phyloP scores from a whole-genome alignment of 2,113 vertebrate species.

The Lota lota region DNA sequence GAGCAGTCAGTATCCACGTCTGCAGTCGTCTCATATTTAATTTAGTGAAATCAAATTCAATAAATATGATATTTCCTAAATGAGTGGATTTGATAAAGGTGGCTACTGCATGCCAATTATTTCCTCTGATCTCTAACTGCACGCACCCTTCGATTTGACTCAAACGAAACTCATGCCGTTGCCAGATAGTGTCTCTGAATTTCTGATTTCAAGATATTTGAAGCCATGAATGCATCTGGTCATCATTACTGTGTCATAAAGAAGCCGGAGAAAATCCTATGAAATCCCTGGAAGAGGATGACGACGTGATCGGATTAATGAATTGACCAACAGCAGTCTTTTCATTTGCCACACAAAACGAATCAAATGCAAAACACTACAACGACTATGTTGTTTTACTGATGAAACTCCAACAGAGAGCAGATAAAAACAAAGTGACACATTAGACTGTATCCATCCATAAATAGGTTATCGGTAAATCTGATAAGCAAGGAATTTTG shows the following conservation, averaged over 20 bases:
- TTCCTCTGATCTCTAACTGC: slow-evolving; percentile 38
- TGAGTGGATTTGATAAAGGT: slow-evolving; percentile 44
- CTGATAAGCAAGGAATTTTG: neutral
- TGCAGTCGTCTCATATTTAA: slow-evolving; percentile 26
- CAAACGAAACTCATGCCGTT: slow-evolving; percentile 32
- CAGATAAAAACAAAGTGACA: too few relatives aligned
- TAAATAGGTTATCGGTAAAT: neutral
- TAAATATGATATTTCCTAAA: slow-evolving; percentile 40
- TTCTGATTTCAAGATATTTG: slow-evolving; percentile 50
- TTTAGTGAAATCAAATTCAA: slow-evolving; percentile 40
- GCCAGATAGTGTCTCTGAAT: slow-evolving; percentile 51
- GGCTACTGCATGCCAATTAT: slow-evolving; percentile 45
- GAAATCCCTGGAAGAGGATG: slow-evolving; percentile 62
- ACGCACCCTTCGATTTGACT: slow-evolving; percentile 33
- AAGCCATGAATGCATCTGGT: slow-evolving; percentile 52
- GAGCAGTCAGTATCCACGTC: slow-evolving; percentile 28
- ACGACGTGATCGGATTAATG: slow-evolving; percentile 73
- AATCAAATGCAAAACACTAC: slow-evolving; percentile 65
- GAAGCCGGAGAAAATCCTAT: slow-evolving; percentile 63
- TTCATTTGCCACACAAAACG: slow-evolving; percentile 72
- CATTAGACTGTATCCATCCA: too few relatives aligned
- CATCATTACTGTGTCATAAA: slow-evolving; percentile 38
- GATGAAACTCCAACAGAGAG: too few relatives aligned
- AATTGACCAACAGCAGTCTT: slow-evolving; percentile 75
- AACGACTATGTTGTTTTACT: slow-evolving; percentile 26